phyloP scores from a whole-genome alignment of 2,113 vertebrate species.

The Romanogobio albipinnatus region DNA sequence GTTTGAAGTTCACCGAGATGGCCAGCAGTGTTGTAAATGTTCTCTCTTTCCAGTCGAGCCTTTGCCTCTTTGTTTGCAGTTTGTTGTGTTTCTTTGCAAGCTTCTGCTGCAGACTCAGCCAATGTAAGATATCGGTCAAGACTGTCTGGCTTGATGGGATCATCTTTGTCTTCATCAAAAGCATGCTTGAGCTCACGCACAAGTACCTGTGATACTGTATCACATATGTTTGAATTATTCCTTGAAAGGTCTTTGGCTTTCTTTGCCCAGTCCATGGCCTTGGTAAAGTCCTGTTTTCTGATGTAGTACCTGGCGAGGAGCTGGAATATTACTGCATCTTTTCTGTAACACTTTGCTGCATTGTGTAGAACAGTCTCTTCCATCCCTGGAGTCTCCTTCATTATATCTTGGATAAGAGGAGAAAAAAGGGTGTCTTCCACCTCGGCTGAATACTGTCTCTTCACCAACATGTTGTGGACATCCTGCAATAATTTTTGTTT shows the following conservation, averaged over 20 bases:
- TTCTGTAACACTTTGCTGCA: conserved; percentile 71
- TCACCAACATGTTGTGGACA: conserved; percentile 77
- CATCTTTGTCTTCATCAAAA: conserved; percentile 57
- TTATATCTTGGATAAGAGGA: conserved; percentile 78
- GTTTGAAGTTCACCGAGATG: conserved; percentile 83
- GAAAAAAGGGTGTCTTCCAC: conserved; percentile 77
- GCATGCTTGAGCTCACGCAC: conserved; percentile 76
- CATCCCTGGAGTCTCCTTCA: conserved; percentile 61
- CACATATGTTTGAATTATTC: conserved; percentile 79
- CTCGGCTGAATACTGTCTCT: conserved; percentile 63
- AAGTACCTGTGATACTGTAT: conserved; percentile 83
- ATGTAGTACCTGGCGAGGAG: conserved; percentile 82
- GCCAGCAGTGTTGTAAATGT: conserved; percentile 80
- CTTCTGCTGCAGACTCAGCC: conserved; percentile 72
- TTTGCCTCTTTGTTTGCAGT: conserved; percentile 72
- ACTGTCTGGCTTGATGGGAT: conserved; percentile 56
- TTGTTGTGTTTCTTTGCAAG: conserved; percentile 78
- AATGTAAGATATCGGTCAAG: conserved; percentile 67
- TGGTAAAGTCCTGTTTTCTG: conserved; percentile 74
- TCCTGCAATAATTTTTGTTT: conserved; percentile 75
- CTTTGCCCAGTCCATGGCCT: conserved; percentile 72
- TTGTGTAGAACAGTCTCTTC: conserved; percentile 68
- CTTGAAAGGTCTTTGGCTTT: conserved; percentile 71
- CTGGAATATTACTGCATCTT: conserved; percentile 79
- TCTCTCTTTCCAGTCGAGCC: conserved; percentile 48